phyloP scores from a whole-genome alignment of 2,888 invertebrate genomes.

The Pandemis cinnamomeana region DNA sequence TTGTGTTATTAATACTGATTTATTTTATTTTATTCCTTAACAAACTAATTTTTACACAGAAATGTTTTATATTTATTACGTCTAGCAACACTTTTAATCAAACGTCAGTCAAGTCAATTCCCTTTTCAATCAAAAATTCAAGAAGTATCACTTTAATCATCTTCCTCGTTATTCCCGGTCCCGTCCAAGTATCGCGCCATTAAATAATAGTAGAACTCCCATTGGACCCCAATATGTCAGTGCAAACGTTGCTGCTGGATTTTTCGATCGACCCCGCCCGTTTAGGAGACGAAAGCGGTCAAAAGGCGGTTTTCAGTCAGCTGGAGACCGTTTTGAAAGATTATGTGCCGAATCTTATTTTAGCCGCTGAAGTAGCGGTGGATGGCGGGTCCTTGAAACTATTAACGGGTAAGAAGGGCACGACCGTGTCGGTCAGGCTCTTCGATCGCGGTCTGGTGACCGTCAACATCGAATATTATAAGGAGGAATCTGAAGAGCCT shows the following conservation, averaged over 20 bases:
- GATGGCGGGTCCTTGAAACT: constrained; percentile 89
- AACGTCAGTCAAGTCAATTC: constrained; percentile 33
- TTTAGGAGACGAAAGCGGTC: constrained; percentile 87
- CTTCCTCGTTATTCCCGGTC: constrained; percentile 53
- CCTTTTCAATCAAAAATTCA: constrained; percentile 34
- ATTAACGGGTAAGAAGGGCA: constrained; percentile 88
- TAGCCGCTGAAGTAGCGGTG: constrained; percentile 87
- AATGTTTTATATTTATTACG: constrained; percentile 8
- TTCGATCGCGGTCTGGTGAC: constrained; percentile 91
- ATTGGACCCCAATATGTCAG: constrained; percentile 86
- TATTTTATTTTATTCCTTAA: no score
- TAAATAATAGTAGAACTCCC: constrained; percentile 47
- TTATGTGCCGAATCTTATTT: constrained; percentile 88
- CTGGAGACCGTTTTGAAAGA: constrained; percentile 89
- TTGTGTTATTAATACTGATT: not conserved
- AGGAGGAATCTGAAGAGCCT: constrained; percentile 89
- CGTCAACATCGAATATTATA: constrained; percentile 92
- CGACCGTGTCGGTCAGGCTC: constrained; percentile 88
- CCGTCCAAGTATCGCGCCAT: constrained; percentile 56
- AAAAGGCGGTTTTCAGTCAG: constrained; percentile 86
- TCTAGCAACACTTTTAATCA: constrained; percentile 19
- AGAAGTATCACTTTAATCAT: constrained; percentile 32
- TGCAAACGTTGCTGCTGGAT: constrained; percentile 91
- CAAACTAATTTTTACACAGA: not conserved
- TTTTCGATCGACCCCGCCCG: constrained; percentile 90